These are phyloP conservation scores for Calliscelio sp. DNA, from an alignment of 2,888 invertebrate genomes.

Conservation along the genomic window DNA sequence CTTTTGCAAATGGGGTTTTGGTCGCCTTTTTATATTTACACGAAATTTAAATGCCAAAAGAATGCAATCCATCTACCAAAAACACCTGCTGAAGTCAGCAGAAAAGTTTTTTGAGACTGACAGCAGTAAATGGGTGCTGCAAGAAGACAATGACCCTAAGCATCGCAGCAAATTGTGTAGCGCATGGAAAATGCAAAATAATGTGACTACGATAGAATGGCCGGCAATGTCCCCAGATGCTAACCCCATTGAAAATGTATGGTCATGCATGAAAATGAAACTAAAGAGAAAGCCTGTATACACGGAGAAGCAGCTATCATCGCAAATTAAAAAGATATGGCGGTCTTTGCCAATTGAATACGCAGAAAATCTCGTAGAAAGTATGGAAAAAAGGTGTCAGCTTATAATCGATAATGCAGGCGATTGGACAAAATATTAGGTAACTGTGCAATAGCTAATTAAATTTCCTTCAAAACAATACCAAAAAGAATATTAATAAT, in stretches of 20 bases:
- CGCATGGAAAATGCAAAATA: constrained; percentile 66
- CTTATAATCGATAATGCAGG: constrained; percentile 54
- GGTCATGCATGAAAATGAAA: too few relatives aligned
- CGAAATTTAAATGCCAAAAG: constrained; percentile 44
- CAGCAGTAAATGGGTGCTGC: constrained; percentile 49
- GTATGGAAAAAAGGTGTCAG: constrained; percentile 83
- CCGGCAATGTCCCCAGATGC: constrained; percentile 66
- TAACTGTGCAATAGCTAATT: too few relatives aligned
- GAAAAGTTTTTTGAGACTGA: constrained; percentile 44
- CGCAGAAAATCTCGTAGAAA: constrained; percentile 73
- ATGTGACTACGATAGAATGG: constrained; percentile 62
- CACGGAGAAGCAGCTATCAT: constrained; percentile 28
- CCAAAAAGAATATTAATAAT: too few relatives aligned
- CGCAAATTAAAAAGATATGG: constrained; percentile 32
- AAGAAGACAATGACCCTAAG: constrained; percentile 50
- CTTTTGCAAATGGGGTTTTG: constrained; percentile 45
- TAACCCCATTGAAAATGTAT: constrained; percentile 72
- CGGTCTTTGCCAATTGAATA: constrained; percentile 37
- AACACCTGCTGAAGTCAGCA: constrained; percentile 50
- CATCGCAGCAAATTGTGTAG: constrained; percentile 58
- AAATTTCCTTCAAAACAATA: too few relatives aligned
- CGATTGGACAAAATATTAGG: too few relatives aligned
- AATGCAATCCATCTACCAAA: too few relatives aligned
- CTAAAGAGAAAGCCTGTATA: constrained; percentile 41
- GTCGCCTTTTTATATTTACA: constrained; percentile 53